phyloP scores from a whole-genome alignment of 2,888 invertebrate genomes.

The Agrotis clavis region DNA sequence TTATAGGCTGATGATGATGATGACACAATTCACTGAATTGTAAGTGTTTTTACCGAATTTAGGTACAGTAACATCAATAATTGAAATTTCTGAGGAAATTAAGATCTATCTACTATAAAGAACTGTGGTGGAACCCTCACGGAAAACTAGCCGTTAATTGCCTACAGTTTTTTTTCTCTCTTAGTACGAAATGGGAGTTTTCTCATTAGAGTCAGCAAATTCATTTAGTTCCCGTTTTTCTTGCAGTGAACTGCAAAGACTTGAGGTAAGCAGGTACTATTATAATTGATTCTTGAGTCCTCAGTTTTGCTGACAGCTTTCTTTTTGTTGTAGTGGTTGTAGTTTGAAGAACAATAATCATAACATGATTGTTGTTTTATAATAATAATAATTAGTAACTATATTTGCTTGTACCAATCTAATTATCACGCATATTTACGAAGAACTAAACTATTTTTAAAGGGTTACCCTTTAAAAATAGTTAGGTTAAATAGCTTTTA shows the following conservation, averaged over 20 bases:
- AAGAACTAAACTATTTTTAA: too few species aligned
- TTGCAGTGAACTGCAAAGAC: constrained; percentile 59
- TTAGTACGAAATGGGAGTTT: constrained; percentile 80
- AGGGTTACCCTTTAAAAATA: too few species aligned
- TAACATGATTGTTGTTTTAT: not conserved
- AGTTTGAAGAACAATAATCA: constrained; percentile 4
- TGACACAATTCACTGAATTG: too few species aligned
- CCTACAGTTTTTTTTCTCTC: constrained; percentile 69
- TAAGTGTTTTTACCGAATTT: too few species aligned
- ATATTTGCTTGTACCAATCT: too few species aligned
- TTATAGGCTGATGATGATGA: too few species aligned
- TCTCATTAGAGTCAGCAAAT: constrained; percentile 84
- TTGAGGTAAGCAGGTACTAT: constrained; percentile 57
- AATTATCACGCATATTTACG: too few species aligned
- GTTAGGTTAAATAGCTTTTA: too few species aligned
- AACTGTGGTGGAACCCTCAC: constrained; percentile 39
- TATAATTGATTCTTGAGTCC: constrained; percentile 70
- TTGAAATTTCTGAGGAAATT: constrained; percentile 13
- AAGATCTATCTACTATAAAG: not conserved
- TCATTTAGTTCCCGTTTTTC: constrained; percentile 78
- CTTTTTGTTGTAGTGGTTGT: too few species aligned
- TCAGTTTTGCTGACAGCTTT: constrained; percentile 28
- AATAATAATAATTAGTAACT: too few species aligned
- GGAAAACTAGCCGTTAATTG: constrained; percentile 75
- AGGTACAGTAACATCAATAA: too few species aligned